Evolutionary conservation across 2,797 vertebrate genomes (phyloP).

Genomic region (Ctenopoma kingsleyae): DNA sequence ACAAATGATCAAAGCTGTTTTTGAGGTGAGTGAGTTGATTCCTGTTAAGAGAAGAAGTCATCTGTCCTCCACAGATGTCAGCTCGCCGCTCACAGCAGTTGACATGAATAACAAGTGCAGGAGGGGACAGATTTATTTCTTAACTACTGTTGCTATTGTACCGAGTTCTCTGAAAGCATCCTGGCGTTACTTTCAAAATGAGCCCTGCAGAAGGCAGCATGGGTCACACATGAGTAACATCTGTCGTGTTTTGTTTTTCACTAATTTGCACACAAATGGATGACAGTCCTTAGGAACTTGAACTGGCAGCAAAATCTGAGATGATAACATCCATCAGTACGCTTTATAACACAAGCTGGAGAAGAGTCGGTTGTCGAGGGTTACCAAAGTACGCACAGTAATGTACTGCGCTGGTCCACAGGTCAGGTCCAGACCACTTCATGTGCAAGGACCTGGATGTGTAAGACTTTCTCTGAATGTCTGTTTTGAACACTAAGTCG

Average conservation of each 20-base stretch:
- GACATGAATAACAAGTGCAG: conserved; percentile 10
- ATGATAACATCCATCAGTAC: neutral
- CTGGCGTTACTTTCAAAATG: conserved; percentile 17
- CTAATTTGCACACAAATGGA: conserved; percentile 35
- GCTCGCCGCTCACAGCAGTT: conserved; percentile 33
- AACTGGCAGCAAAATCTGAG: conserved; percentile 25
- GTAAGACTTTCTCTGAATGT: conserved; percentile 34
- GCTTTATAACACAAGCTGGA: conserved; percentile 21
- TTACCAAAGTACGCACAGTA: conserved; percentile 54
- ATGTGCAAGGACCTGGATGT: conserved; percentile 7
- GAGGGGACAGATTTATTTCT: conserved; percentile 10
- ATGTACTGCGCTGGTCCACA: conserved; percentile 18
- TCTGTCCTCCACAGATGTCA: conserved; percentile 14
- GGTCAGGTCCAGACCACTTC: conserved; percentile 45
- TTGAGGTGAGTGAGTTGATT: neutral
- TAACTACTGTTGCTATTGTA: conserved; percentile 33
- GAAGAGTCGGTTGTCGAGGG: neutral
- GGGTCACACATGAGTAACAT: conserved; percentile 34
- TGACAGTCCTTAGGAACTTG: conserved; percentile 22
- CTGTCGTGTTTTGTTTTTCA: conserved; percentile 18
- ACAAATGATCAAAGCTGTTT: conserved; percentile 31
- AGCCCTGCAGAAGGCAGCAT: conserved; percentile 11
- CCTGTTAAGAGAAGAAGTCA: conserved; percentile 14
- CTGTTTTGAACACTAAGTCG: conserved; percentile 57
- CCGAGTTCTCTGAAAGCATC: conserved; percentile 31